Base-by-base conservation (phyloP, 2,888 invertebrate species). In the Euspilapteryx auroguttella region DNA sequence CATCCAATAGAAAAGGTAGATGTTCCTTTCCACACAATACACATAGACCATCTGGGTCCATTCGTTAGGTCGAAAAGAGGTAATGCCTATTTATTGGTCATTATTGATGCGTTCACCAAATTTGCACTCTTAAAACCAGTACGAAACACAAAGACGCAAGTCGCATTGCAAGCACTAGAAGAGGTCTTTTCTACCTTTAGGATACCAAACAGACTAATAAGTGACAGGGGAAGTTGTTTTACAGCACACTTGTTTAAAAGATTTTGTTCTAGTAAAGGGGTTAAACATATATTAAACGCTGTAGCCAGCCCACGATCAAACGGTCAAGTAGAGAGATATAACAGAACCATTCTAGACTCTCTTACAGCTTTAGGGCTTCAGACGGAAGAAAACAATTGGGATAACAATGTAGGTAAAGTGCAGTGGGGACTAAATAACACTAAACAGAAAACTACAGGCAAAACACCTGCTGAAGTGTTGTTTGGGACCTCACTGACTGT, bases 41-140 rank as follows among this genome's bases (percentile, higher is more conserved):
- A 65, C 32, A 28, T 65, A 0, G 63, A 66, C 35, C 62, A 65
- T 34, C 29, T 64, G 3, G 58, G 61, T 2, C 59, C 57, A 4
- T 65, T 61, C 32, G 40, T 44, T 5, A 44, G 37, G n/a, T 50
- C 44, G 21, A 39, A 32, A 6, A 37, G 29, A 1, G 44, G 43
- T n/a, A 57, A 59, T 30, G 34, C 34, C 3, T 38, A 58, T 21
- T 24, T 57, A 8, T 30, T 64, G n/a, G 47, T 41, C 1, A 31
- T 45, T 3, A 44, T 63, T 1, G 58, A 59, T 27, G 51, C 39
- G 0, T 58, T 62, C 23, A 55, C 51, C 1, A 57, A 58, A 30
- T 55, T 44, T 33, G 33, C 45, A 1, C 37, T 55, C 15, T 28
- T 55, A 3, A 46, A 41, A 31, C 36, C 54, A 1, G 47, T 52